Conservation (phyloP, 2,113 vertebrate genomes). For the Copsychus sechellarum region DNA sequence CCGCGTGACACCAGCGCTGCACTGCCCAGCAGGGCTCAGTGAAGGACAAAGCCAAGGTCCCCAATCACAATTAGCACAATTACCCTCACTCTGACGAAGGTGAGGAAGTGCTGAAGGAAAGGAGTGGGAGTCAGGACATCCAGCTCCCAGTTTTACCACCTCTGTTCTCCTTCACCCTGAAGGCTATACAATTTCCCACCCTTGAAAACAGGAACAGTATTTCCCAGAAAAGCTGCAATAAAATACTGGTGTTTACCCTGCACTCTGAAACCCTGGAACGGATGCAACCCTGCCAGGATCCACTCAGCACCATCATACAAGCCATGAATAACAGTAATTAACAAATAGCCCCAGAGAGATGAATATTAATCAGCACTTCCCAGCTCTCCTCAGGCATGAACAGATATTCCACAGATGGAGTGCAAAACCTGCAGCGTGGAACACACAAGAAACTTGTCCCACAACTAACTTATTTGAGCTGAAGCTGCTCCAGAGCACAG, state of each 20-base stretch:
- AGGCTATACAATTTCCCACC: background rate
- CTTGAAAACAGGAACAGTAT: background rate
- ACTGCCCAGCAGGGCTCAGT: background rate
- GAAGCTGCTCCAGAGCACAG: background rate
- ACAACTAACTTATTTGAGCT: background rate
- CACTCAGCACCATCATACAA: background rate
- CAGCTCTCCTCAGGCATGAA: background rate
- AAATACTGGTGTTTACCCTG: background rate
- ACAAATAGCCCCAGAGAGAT: background rate
- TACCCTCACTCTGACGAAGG: background rate
- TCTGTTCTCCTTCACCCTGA: background rate
- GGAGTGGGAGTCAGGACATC: slow-evolving; percentile 4
- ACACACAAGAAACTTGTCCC: background rate
- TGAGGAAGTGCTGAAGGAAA: background rate
- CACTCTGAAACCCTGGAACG: background rate
- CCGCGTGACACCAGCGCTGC: accelerated
- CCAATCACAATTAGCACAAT: background rate
- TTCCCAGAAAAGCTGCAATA: slow-evolving; percentile 22
- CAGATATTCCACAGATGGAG: background rate
- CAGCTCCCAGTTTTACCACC: background rate
- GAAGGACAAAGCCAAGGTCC: background rate
- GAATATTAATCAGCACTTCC: background rate
- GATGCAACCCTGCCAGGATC: background rate
- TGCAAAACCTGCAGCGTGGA: background rate
- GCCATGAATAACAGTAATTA: background rate